phyloP scores from a whole-genome alignment of 2,888 invertebrate genomes.

The Platycheirus albimanus region DNA sequence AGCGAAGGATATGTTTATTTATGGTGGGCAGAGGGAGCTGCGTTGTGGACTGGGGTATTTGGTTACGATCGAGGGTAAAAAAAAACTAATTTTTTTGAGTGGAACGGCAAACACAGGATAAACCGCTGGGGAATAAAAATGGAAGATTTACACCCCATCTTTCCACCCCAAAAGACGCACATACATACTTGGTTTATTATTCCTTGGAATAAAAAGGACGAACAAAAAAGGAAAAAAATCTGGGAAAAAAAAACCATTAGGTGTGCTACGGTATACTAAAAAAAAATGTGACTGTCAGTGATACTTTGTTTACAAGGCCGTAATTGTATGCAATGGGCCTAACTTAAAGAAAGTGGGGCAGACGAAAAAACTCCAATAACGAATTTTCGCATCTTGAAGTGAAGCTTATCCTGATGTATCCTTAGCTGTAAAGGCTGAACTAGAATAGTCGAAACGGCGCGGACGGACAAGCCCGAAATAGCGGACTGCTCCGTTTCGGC shows the following conservation, averaged over 20 bases:
- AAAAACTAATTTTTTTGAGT: slow-evolving; percentile 52
- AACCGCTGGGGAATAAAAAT: slow-evolving; percentile 54
- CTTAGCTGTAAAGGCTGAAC: too few species aligned
- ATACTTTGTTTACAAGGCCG: background rate
- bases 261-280: slow-evolving; percentile 30
- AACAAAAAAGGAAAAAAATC: slow-evolving; percentile 38
- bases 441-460: too few species aligned
- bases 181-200: background rate
- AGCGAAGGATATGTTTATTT: slow-evolving; percentile 38
- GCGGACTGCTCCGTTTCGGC: too few species aligned
- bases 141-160: slow-evolving; percentile 35
- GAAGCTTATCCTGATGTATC: too few species aligned
- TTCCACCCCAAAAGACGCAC: slow-evolving; percentile 13
- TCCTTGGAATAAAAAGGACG: slow-evolving; percentile 43
- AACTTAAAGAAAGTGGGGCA: background rate
- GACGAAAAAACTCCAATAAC: too few species aligned
- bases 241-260: slow-evolving; percentile 51
- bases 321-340: background rate
- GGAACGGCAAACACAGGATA: slow-evolving; percentile 32
- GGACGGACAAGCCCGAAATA: too few species aligned
- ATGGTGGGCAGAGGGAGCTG: background rate
- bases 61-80: slow-evolving; percentile 54
- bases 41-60: slow-evolving; percentile 34
- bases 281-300: background rate
- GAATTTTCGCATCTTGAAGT: too few species aligned